phyloP scores from a whole-genome alignment of 2,888 invertebrate genomes.

The Sphaerophoria rueppellii region DNA sequence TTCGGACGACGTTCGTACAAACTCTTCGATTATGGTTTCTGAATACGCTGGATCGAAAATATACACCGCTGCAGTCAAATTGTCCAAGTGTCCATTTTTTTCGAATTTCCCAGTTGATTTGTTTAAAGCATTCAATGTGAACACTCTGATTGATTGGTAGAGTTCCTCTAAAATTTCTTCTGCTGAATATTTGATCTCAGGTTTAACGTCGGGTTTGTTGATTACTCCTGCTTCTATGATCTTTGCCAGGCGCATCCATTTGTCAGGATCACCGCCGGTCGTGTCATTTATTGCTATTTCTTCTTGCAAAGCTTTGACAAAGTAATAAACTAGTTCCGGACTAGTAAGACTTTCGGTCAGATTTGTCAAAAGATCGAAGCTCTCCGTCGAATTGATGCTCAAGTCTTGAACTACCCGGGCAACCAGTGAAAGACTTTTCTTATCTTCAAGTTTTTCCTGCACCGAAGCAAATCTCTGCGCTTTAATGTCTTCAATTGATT shows the following conservation, averaged over 20 bases:
- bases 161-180: not conserved
- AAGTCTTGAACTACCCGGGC: not conserved
- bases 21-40: not conserved
- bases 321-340: not conserved
- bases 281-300: not conserved
- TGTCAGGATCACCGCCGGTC: not conserved
- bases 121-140: not conserved
- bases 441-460: not conserved
- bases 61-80: not conserved
- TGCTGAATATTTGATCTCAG: not conserved
- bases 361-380: not conserved
- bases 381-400: not conserved
- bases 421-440: not conserved
- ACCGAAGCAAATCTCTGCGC: not conserved
- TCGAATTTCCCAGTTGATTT: not conserved
- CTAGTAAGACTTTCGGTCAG: not conserved
- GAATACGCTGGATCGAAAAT: not conserved
- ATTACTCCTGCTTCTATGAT: slow-evolving; percentile 1
- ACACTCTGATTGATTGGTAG: not conserved
- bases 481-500: not conserved
- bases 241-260: slow-evolving; percentile 16
- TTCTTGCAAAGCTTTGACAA: not conserved
- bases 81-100: not conserved
- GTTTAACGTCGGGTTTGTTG: not conserved
- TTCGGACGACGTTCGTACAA: not conserved